phyloP scores from a whole-genome alignment of 2,888 invertebrate species.

The Maniola hyperantus region DNA sequence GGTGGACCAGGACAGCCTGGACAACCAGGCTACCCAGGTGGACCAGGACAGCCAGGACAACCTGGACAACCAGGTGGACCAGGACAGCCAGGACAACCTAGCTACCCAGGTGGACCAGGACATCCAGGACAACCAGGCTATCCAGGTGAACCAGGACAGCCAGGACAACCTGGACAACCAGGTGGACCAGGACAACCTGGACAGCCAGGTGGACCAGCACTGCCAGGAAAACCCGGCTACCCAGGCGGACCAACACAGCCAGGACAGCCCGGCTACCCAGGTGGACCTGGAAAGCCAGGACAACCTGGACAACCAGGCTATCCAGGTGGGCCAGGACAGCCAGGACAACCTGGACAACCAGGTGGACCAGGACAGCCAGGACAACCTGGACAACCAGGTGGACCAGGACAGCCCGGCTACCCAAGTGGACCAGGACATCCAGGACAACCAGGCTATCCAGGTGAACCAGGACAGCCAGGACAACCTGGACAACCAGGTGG shows the following conservation, averaged over 20 bases:
- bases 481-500: conserved; percentile 34
- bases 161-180: conserved; percentile 30
- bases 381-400: conserved; percentile 52
- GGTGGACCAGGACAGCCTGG: conserved; percentile 45
- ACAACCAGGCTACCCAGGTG: conserved; percentile 38
- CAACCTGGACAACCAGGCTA: conserved; percentile 39
- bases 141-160: conserved; percentile 41
- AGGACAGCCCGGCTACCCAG: conserved; percentile 49
- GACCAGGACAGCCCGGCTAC: conserved; percentile 44
- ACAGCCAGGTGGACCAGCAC: conserved; percentile 34
- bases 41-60: conserved; percentile 58
- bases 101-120: conserved; percentile 42
- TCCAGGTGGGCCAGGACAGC: conserved; percentile 35
- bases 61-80: conserved; percentile 41
- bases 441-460: conserved; percentile 50
- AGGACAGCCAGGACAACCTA: conserved; percentile 39
- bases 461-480: conserved; percentile 36
- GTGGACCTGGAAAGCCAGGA: conserved; percentile 52
- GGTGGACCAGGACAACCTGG: conserved; percentile 36
- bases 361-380: conserved; percentile 32
- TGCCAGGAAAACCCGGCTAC: conserved; percentile 32
- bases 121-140: conserved; percentile 39
- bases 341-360: conserved; percentile 36
- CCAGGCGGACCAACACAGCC: conserved; percentile 38
- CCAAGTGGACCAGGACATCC: conserved; percentile 39